Evolutionary conservation across 2,888 invertebrate species (phyloP), one percentile per base, ranked within the genome.

Genomic region (Cephus sareptanus): DNA sequence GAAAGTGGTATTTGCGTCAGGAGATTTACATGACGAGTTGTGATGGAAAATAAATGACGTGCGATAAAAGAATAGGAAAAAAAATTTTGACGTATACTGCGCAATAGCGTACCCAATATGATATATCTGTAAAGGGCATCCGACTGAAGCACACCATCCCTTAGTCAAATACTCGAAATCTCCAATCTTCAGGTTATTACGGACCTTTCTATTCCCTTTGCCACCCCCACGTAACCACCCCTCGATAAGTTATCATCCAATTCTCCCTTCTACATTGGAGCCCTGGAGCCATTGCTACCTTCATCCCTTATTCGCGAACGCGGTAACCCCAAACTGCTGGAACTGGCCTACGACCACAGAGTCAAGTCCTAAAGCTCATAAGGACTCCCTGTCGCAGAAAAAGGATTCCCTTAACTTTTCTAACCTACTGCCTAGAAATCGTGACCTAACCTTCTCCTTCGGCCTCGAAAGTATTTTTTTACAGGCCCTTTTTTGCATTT

Each of bases 161-260:
- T 71, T 34, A 34, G 71, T 71, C 33, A 34, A 12, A 71, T 34
- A 15, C 13, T 34, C 71, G 31, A 71, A 34, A 71, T 71, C 71
- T 71, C 31, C 31, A 34, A 71, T 71, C 71, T 71, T 71, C 71
- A 31, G 31, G 71, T 71, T 71, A 71, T 71, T 71, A 71, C 11
- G 71, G 12, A 71, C 31, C 71, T 31, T 71, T 71, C 31, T 71
- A 31, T 71, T 31, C 71, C 71, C 71, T 56, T 56, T 34, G 71
- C 71, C 71, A 71, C 31, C 71, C 71, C 31, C 13, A 56, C 56
- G 23, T 23, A 56, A 56, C 71, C 31, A 9, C 15, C 33, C 31
- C 31, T 11, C 11, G 71, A 71, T 71, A 71, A 71, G 31, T 71
- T 71, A 71, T 71, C 71, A 34, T 71, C 71, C 71, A 71, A 71